Evolutionary conservation across 2,888 invertebrate species (phyloP).

Genomic region (Diaprepes abbreviatus): DNA sequence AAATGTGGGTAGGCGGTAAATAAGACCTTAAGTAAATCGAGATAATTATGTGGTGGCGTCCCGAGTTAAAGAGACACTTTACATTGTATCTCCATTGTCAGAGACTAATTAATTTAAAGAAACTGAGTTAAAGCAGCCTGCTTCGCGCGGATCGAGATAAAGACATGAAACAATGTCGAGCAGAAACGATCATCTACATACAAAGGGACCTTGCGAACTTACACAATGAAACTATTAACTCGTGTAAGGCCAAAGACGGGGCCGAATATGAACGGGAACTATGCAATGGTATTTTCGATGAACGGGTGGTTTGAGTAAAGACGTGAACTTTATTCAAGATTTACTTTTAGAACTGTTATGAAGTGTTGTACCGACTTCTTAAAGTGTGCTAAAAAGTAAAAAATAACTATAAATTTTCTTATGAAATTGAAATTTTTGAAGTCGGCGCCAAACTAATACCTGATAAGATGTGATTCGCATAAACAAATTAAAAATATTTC

Average conservation of each 20-base stretch:
- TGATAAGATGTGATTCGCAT: no score
- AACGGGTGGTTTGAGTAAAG: no score
- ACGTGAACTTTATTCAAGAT: no score
- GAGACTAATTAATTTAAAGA: constrained; percentile 42
- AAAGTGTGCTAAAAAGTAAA: no score
- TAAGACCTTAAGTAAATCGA: background rate
- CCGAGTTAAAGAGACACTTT: constrained; percentile 7
- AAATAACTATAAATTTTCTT: no score
- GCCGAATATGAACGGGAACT: constrained; percentile 5
- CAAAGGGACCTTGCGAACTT: constrained; percentile 31
- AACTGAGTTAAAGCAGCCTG: constrained; percentile 26
- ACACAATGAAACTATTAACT: constrained; percentile 46
- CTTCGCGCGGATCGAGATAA: constrained; percentile 19
- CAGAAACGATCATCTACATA: constrained; percentile 47
- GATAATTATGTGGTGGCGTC: background rate
- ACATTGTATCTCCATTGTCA: constrained; percentile 31
- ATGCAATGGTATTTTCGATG: background rate
- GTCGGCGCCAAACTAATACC: no score
- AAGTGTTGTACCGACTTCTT: no score
- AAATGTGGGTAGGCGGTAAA: no score
- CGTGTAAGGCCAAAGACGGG: constrained; percentile 15
- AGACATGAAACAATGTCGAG: constrained; percentile 36
- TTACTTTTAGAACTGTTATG: no score
- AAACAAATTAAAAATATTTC: no score
- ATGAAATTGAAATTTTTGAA: no score